Evolutionary conservation across 2,888 invertebrate species (phyloP), one percentile per base, ranked within the genome.

Genomic region (Cheiracanthium punctorium): DNA sequence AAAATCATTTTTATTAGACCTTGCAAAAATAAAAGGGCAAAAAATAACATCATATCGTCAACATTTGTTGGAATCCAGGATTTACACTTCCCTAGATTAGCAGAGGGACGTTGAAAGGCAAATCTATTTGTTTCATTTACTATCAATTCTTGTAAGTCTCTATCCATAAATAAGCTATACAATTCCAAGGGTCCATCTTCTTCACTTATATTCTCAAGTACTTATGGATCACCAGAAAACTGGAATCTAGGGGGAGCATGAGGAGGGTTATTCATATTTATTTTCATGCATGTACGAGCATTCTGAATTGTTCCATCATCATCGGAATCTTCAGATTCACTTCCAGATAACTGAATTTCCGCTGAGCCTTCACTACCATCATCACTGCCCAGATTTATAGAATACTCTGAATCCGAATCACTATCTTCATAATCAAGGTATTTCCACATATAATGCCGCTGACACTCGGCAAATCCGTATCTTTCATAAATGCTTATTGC

Each of bases 251-350:
- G 48, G 4, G 32, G 20, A 73, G n/a, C 58, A 32, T 73, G 52
- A 73, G 58, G 58, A n/a, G 32, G 30, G 17, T 73, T 73, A 32
- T 52, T 73, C 30, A 52, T 58, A 33, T 73, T 73, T 73, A 73
- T 73, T 73, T 20, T 73, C 58, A 48, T 73, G 58, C 58, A 73
- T 32, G 52, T 17, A 29, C 20, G 58, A 73, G 73, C 73, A 73
- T 29, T 73, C 41, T 73, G 73, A 73, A 73, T 73, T 58, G 52
- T 73, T 73, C 73, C 73, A 73, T 73, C 73, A 32, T 58, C 32
- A 73, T 73, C 58, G 73, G 58, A 73, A 58, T 52, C 72, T 72
- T 48, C 29, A 48, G 48, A 72, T 72, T 72, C 48, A 72, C 43
- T 43, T 72, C 72, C 72, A 72, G 48, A 72, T 72, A 72, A 72